These are phyloP conservation scores for Uloborus diversus DNA, from an alignment of 1,140 invertebrate species.

Conservation along the genomic window DNA sequence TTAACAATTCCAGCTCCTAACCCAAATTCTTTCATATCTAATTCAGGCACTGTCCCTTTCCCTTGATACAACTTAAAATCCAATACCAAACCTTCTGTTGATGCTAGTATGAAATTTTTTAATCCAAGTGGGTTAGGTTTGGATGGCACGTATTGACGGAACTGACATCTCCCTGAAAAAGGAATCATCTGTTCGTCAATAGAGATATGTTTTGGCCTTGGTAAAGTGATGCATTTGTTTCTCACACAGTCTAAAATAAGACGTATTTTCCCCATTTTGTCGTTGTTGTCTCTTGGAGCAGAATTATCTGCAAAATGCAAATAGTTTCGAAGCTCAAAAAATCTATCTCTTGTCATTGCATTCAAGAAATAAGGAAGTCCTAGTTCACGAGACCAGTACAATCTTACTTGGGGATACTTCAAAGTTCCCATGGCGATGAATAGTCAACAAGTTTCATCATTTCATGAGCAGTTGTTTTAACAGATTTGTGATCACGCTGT, in stretches of 20 bases:
- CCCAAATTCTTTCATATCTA: no score
- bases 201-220: no score
- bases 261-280: background rate
- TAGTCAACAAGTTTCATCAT: background rate
- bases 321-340: background rate
- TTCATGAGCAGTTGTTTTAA: background rate
- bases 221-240: background rate
- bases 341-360: background rate
- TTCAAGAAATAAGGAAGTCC: background rate
- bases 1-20: no score
- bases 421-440: background rate
- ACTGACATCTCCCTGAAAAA: background rate
- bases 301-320: background rate
- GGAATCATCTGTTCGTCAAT: conserved; percentile 9
- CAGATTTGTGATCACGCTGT: no score
- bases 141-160: no score
- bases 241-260: background rate
- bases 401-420: background rate
- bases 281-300: background rate
- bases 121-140: no score
- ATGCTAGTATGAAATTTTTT: no score
- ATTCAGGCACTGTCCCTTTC: no score
- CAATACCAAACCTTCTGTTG: no score
- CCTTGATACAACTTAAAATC: no score
- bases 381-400: background rate